phyloP scores from a whole-genome alignment of 2,113 vertebrate genomes.

The Pica pica region DNA sequence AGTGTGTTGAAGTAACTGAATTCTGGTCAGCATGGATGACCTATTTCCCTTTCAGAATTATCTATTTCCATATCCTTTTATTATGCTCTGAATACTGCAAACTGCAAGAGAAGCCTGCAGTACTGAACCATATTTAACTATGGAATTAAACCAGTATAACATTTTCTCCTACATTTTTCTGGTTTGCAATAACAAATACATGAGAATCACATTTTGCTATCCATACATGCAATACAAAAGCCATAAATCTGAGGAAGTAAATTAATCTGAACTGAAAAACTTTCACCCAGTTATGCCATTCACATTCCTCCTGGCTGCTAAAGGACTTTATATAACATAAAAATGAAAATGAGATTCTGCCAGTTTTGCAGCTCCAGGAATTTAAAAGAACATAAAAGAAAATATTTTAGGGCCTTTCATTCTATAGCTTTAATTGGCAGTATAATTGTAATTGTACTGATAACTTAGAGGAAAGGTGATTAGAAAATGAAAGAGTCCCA shows the following conservation, averaged over 20 bases:
- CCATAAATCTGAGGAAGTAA: slow-evolving; percentile 63
- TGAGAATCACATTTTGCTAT: slow-evolving; percentile 62
- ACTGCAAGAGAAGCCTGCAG: slow-evolving; percentile 5
- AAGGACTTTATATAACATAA: slow-evolving; percentile 68
- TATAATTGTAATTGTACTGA: slow-evolving; percentile 32
- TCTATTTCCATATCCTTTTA: slow-evolving; percentile 65
- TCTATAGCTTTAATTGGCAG: slow-evolving; percentile 23
- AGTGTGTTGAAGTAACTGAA: not conserved
- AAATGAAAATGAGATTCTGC: slow-evolving; percentile 75
- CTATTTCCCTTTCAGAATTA: not conserved
- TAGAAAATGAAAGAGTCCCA: not conserved
- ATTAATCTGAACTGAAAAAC: slow-evolving; percentile 57
- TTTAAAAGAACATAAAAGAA: slow-evolving; percentile 83
- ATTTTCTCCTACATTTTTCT: slow-evolving; percentile 44
- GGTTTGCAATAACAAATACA: slow-evolving; percentile 66
- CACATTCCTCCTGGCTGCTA: slow-evolving; percentile 74
- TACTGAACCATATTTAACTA: slow-evolving; percentile 48
- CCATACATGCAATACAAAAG: slow-evolving; percentile 69
- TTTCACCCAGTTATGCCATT: slow-evolving; percentile 69
- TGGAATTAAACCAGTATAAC: slow-evolving; percentile 47
- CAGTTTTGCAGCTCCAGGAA: slow-evolving; percentile 70
- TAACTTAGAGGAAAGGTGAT: slow-evolving; percentile 39
- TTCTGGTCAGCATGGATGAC: not conserved
- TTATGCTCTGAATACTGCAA: slow-evolving; percentile 65
- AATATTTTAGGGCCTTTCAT: slow-evolving; percentile 62